These are phyloP conservation scores for Betta splendens DNA, from an alignment of 2,797 vertebrate species.

Conservation along the genomic window DNA sequence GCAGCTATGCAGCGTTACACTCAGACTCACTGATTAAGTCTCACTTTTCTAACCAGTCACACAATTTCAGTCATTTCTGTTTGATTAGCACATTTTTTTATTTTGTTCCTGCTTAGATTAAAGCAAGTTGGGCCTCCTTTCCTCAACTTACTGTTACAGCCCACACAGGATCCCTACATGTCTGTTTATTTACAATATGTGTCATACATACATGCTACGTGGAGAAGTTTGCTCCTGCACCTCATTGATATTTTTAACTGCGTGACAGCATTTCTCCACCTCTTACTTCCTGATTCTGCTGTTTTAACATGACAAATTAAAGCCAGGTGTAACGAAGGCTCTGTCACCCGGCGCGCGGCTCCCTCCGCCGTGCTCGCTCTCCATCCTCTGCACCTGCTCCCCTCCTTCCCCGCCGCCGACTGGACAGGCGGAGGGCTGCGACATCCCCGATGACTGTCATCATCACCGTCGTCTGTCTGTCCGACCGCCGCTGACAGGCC, in stretches of 20 bases:
- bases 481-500: conserved; percentile 60
- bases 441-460: conserved; percentile 70
- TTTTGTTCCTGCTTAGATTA: background rate
- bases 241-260: too few species aligned
- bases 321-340: conserved; percentile 20
- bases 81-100: too few species aligned
- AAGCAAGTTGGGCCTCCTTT: background rate
- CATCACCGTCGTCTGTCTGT: conserved; percentile 76
- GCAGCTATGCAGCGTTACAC: too few species aligned
- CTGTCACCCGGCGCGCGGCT: conserved; percentile 21
- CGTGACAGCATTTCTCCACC: conserved; percentile 2
- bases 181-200: too few species aligned
- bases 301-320: conserved; percentile 14
- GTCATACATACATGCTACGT: too few species aligned
- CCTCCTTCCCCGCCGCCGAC: conserved; percentile 48
- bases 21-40: too few species aligned
- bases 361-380: conserved; percentile 56
- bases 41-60: too few species aligned
- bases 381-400: conserved; percentile 69
- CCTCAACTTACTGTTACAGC: too few species aligned
- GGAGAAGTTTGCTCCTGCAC: too few species aligned
- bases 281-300: conserved; percentile 23
- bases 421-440: conserved; percentile 63
- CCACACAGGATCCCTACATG: too few species aligned
- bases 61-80: too few species aligned